Evolutionary conservation across 2,888 invertebrate species (phyloP), one percentile per base, ranked within the genome.

Genomic region (Nemotelus pantherinus): DNA sequence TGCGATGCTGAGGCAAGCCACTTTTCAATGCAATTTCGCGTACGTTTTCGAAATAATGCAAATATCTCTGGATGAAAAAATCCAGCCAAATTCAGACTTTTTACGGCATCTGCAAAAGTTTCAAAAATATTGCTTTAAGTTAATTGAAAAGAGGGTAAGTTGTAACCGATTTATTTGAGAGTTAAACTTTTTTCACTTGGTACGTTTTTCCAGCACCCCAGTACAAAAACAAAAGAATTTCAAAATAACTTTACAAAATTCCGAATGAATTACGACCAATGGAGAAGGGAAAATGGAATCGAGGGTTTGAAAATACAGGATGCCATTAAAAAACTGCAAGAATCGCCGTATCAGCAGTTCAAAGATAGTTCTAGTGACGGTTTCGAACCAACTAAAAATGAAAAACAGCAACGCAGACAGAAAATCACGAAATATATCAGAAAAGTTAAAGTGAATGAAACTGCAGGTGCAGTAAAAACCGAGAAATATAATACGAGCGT

Each of bases 41-140:
- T 95, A 93, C 85, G 88, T 95, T 43, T 84, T 90, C 25, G 90
- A 91, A 83, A 87, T 96, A 44, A 89, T 96, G 89, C 89, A 93
- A 81, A 86, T 90, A 60, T 90, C 92, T 79, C 88, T 89, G 80
- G 85, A 88, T 67, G 90, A 93, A 83, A 88, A 90, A 72, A 86
- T 96, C 0, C 86, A 88, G 81, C 91, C 93, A 0, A 92, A 92
- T 83, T 85, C 89, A 55, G 83, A 86, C 78, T 92, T 93, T 83
- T 84, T 93, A 43, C 87, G 90, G 60, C 90, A 90, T 82, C 86
- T 95, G 76, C 90, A 93, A 81, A 86, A 85, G 41, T 93, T 93
- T 82, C 89, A 90, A 83, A 88, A 89, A 60, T 89, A 87, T 80
- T 90, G 91, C 82, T 88, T 86, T 78, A 83, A 86, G 39, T 87